Base-by-base conservation (phyloP, 2,113 vertebrate species). In the Motacilla alba region DNA sequence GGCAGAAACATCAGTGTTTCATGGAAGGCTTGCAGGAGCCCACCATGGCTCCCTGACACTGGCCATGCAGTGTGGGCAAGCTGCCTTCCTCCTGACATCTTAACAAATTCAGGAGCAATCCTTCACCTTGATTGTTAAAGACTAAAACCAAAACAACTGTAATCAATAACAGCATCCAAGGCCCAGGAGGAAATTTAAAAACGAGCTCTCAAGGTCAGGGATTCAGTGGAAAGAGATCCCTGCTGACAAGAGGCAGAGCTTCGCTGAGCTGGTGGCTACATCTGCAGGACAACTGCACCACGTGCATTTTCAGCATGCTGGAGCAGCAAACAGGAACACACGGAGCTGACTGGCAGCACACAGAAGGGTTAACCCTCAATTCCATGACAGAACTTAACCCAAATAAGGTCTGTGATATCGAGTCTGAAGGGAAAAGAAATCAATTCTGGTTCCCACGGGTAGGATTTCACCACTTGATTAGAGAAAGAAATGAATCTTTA, bases 401-500 rank as follows among this genome's bases (percentile, higher is more conserved):
- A 82, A 83, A 78, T 83, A 68, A 87, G 56, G 58, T 83, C 52
- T 79, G 10, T 82, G 44, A 44, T 87, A 43, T 60, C 33, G 63
- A 64, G 77, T 89, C 90, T 91, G 83, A 92, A 84, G 70, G 73
- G 56, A 93, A 94, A 90, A 94, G 75, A 97, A 97, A 96, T 96
- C 95, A 93, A 96, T 97, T 96, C 93, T 89, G 50, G 80, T 91
- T 96, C 82, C 95, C 18, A 19, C n/a, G 64, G 80, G 89, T 90
- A 89, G 95, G 87, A 91, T 94, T 97, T 84, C 91, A 79, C 66
- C 53, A 27, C 72, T 84, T 94, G 95, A 97, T 96, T 97, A 96
- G 94, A 94, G 88, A 93, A 96, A 95, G 93, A 67, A 94, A 95
- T 92, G 89, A 93, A 92, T 96, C 93, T 93, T 92, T 88, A 84